Evolutionary conservation across 2,888 invertebrate genomes (phyloP).

Genomic region (Dexiosoma caninum): DNA sequence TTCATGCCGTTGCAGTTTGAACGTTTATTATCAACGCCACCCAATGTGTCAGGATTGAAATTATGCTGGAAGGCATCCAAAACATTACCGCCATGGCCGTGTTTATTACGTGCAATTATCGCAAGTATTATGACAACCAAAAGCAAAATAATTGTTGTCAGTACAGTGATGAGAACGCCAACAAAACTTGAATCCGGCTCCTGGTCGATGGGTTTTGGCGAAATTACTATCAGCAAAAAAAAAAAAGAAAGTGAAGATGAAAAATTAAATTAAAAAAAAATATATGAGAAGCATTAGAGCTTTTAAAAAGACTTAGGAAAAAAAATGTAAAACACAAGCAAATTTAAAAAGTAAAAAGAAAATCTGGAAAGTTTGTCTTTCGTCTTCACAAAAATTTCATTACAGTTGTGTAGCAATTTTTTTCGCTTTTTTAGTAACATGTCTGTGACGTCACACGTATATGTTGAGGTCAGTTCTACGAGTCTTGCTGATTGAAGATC

Average conservation of each 20-base stretch:
- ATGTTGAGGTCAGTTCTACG: too few relatives aligned
- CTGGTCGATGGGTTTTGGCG: slow-evolving; percentile 80
- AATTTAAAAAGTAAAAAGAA: too few relatives aligned
- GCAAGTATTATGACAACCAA: slow-evolving; percentile 84
- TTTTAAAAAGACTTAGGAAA: too few relatives aligned
- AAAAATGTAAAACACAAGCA: too few relatives aligned
- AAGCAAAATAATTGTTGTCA: slow-evolving; percentile 85
- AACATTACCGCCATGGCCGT: slow-evolving; percentile 77
- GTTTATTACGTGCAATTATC: slow-evolving; percentile 83
- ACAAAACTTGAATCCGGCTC: slow-evolving; percentile 81
- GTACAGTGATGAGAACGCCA: slow-evolving; percentile 83
- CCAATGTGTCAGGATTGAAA: slow-evolving; percentile 78
- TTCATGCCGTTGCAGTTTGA: slow-evolving; percentile 78
- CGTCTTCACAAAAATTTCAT: too few relatives aligned
- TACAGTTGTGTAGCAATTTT: too few relatives aligned
- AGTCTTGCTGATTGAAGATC: too few relatives aligned
- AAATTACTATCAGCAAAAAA: slow-evolving; percentile 71
- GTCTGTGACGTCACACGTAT: too few relatives aligned
- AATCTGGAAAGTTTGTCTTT: too few relatives aligned
- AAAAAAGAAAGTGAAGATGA: slow-evolving; percentile 26
- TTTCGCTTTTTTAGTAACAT: too few relatives aligned
- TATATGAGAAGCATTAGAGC: background rate
- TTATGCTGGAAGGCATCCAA: slow-evolving; percentile 78
- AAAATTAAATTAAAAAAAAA: background rate
- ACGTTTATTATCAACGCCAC: slow-evolving; percentile 78